Base-by-base conservation (phyloP, 2,888 invertebrate genomes). In the Standfussiana lucernea region DNA sequence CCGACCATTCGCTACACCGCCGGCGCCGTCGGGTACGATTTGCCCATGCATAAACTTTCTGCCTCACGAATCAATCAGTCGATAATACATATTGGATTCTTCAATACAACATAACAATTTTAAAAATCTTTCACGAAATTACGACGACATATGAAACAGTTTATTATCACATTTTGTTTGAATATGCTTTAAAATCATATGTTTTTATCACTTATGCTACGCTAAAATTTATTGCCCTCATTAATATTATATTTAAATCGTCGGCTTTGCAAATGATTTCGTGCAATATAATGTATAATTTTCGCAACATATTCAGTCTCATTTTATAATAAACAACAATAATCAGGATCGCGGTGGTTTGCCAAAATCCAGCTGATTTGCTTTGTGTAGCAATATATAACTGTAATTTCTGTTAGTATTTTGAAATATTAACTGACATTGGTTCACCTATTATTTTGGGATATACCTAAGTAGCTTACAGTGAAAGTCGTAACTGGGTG, bases 151-250 rank as follows among this genome's bases (percentile, higher is more conserved):
- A 35, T 28, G 8, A 61, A 45, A 78, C 18, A 61, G 13, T 53
- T 69, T 61, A 37, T 61, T 45, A 18, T 24, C 24, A 37, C 24
- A 71, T 32, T 53, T 45, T 65, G 50, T 61, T 53, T 42, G 21
- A 32, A 56, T 45, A 1, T n/a, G 37, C 45, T 59, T 64, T 69
- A 68, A 71, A 73, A 71, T 81, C 66, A 67, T 72, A 74, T 69
- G 64, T 66, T 84, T 76, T 83, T 61, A 75, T 75, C 79, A 79
- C 75, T 65, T 85, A 73, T 37, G 85, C 40, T 50, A 11, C 21
- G 61, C 42, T 28, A 35, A 11, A 66, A 85, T 82, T 79, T 79
- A 84, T 75, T 65, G 18, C 62, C 18, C 42, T 21, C 66, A 84
- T 64, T 77, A 72, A 81, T 73, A 69, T 70, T 68, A 64, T 69